Conservation (phyloP, 1,140 invertebrate genomes). For the Diabrotica virgifera region DNA sequence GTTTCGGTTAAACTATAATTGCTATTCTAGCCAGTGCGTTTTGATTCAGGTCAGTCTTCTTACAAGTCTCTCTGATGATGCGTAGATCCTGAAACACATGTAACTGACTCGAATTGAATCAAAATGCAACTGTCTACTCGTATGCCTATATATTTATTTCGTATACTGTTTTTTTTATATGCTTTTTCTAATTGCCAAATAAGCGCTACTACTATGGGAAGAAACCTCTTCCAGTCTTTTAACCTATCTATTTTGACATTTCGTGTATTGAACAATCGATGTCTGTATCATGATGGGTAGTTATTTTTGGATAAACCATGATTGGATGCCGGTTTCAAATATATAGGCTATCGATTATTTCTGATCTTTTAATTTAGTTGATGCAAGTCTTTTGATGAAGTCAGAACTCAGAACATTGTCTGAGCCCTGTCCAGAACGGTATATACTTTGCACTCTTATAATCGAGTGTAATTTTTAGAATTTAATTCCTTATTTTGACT, state of each 20-base stretch:
- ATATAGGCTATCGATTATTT: neutral
- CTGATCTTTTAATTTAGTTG: neutral
- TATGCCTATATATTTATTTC: too few species aligned
- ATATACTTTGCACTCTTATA: neutral
- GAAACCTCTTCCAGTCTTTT: constrained; percentile 1
- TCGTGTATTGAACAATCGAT: constrained; percentile 5
- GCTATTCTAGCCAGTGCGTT: too few species aligned
- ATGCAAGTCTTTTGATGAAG: neutral
- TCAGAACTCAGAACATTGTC: neutral
- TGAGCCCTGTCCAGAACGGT: neutral
- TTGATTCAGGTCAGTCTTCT: too few species aligned
- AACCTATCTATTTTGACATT: constrained; percentile 5
- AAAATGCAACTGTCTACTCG: too few species aligned
- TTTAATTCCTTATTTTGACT: neutral
- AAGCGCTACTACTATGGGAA: too few species aligned
- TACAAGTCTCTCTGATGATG: too few species aligned
- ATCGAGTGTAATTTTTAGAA: too few species aligned
- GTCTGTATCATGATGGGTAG: neutral
- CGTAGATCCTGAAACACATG: too few species aligned
- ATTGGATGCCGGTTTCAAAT: neutral
- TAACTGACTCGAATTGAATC: too few species aligned
- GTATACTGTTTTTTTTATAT: too few species aligned
- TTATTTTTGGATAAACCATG: neutral
- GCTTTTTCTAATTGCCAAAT: too few species aligned
- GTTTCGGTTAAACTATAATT: too few species aligned